These are phyloP conservation scores for Macrophya annulata DNA, from an alignment of 2,888 invertebrate species.

Conservation along the genomic window DNA sequence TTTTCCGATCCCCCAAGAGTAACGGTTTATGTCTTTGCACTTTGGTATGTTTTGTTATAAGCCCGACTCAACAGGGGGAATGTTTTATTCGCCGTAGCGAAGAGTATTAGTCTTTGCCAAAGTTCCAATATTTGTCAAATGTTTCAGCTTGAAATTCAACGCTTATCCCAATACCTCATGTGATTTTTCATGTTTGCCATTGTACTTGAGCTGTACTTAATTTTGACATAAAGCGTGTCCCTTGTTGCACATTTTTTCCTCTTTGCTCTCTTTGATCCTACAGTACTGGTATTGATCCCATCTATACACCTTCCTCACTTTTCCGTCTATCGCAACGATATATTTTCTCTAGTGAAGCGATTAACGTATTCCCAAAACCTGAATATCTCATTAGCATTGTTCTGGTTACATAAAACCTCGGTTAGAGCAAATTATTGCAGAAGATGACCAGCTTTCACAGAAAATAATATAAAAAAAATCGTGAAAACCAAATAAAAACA, in stretches of 20 bases:
- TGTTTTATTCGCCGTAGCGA: neutral
- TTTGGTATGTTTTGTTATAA: neutral
- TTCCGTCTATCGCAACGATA: neutral
- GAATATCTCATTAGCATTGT: neutral
- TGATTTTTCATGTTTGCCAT: neutral
- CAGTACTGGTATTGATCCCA: constrained; percentile 63
- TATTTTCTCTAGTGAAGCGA: constrained; percentile 7
- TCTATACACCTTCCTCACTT: constrained; percentile 24
- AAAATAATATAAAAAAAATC: neutral
- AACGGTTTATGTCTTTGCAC: neutral
- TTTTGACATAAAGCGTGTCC: constrained; percentile 39
- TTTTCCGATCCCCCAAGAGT: neutral
- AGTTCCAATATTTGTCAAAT: neutral
- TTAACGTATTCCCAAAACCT: constrained; percentile 21
- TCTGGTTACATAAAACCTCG: neutral
- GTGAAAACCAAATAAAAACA: neutral
- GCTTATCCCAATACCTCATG: neutral
- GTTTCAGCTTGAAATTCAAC: neutral
- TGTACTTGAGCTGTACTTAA: neutral
- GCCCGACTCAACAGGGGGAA: neutral
- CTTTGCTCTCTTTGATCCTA: constrained; percentile 26
- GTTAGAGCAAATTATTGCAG: neutral
- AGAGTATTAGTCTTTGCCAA: neutral
- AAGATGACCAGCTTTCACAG: neutral
- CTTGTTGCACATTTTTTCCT: neutral